These are phyloP conservation scores for Octonoba sinensis DNA, from an alignment of 2,888 invertebrate genomes.

Conservation along the genomic window DNA sequence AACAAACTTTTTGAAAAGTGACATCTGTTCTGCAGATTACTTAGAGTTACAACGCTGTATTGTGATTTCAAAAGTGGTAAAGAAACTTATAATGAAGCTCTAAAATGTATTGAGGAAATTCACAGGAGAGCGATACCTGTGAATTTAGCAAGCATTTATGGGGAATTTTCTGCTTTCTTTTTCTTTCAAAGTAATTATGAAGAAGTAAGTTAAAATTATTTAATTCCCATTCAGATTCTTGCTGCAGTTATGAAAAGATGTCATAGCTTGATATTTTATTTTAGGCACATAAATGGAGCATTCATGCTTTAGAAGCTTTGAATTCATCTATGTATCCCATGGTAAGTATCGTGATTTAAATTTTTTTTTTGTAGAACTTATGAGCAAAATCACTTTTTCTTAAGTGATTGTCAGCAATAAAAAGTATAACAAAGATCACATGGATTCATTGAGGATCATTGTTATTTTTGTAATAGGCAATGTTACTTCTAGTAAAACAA, in stretches of 20 bases:
- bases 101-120: conserved; percentile 75
- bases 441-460: no score
- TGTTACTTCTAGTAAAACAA: no score
- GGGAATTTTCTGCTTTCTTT: conserved; percentile 85
- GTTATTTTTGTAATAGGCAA: no score
- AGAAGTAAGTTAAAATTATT: conserved; percentile 75
- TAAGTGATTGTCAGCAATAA: no score
- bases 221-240: not conserved
- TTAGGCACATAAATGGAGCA: conserved; percentile 81
- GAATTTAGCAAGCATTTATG: conserved; percentile 81
- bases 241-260: not conserved
- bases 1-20: not conserved
- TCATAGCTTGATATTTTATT: conserved; percentile 16
- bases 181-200: conserved; percentile 89
- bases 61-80: conserved; percentile 85
- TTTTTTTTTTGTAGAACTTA: no score
- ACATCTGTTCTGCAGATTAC: conserved; percentile 75
- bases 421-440: no score
- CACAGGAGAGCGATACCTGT: conserved; percentile 72
- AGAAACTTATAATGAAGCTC: conserved; percentile 78
- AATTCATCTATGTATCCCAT: conserved; percentile 68
- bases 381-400: no score
- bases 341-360: conserved; percentile 67
- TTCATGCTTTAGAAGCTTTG: conserved; percentile 81
- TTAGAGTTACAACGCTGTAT: conserved; percentile 86